Percentiles rank a stretch among this genome's conserved stretches.
phyloP scores from a whole-genome alignment of 2,888 invertebrate genomes.

The Sussaba pulchella region DNA sequence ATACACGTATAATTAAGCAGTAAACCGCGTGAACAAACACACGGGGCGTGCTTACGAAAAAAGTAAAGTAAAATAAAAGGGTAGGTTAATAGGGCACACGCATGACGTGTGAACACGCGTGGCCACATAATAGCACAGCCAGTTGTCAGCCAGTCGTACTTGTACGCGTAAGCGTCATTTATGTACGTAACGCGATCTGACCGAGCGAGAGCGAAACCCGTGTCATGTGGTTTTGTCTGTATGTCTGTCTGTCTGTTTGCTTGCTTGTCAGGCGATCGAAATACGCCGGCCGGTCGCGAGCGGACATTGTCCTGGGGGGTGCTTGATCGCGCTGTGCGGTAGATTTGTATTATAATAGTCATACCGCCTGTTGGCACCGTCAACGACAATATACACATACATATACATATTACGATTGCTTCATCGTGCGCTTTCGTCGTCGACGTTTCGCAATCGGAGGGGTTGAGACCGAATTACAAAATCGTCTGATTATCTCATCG shows the following conservation, averaged over 20 bases:
- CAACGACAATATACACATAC: not conserved
- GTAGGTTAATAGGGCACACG: not conserved
- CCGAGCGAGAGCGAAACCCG: constrained; percentile 63
- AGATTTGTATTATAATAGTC: not conserved
- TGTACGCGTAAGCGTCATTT: too few relatives aligned
- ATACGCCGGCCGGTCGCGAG: not conserved
- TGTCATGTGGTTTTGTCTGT: constrained; percentile 56
- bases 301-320: constrained; percentile 16
- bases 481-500: constrained; percentile 41
- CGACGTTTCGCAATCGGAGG: constrained; percentile 10
- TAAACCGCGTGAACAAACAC: constrained; percentile 33
- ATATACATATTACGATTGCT: not conserved
- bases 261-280: not conserved
- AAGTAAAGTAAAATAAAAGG: too few relatives aligned
- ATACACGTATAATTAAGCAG: constrained; percentile 56
- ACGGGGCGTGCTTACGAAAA: not conserved
- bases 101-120: constrained; percentile 18
- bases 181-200: constrained; percentile 70
- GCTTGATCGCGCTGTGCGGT: constrained; percentile 9
- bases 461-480: constrained; percentile 18
- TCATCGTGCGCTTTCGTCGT: not conserved
- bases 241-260: constrained; percentile 11
- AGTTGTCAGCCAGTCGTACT: too few relatives aligned
- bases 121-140: constrained; percentile 14
- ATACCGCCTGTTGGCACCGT: not conserved